Base-by-base conservation (phyloP, 2,888 invertebrate species). In the Pogonocherus hispidulus region DNA sequence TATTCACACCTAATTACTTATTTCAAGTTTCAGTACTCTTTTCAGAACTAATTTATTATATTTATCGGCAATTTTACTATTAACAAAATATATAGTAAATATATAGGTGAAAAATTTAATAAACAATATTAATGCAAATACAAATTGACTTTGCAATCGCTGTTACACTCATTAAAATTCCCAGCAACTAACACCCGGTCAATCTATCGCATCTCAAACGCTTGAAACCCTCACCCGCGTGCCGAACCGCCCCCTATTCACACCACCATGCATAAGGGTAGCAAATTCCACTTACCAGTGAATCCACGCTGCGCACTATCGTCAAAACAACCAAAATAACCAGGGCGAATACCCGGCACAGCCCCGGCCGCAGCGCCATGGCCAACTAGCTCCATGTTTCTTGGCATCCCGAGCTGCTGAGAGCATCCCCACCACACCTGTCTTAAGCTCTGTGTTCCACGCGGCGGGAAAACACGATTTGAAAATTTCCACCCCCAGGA, bases 321-420 rank as follows among this genome's bases (percentile, higher is more conserved):
- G 79, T 73, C 75, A 81, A 75, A 73, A 81, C 71, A 67, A 81
- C 72, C 70, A 80, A 73, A 74, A 80, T 57, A 63, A 78, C 78
- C 73, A 81, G 81, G 81, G 81, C 82, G 68, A 81, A 76, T 78
- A 81, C 83, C 84, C 84, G 84, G 83, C 84, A 82, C 82, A 81
- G 81, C 77, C 84, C 83, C 81, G 81, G 81, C 82, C 84, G 84
- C 84, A 83, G 84, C 85, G 84, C 82, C 85, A 86, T 85, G 78
- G 84, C 83, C 82, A 83, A 85, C 85, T 85, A 84, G 81, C 74
- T 79, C 83, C 84, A 83, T 83, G 80, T 82, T 82, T 80, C 78
- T 77, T 75, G 74, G 74, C 77, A 72, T 73, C 75, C 68, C 79
- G 78, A 76, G 71, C 80, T 74, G 75, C 76, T 78, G 76, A 74